Conservation (phyloP, 2,797 vertebrate species). For the Eurystomus glaucurus region DNA sequence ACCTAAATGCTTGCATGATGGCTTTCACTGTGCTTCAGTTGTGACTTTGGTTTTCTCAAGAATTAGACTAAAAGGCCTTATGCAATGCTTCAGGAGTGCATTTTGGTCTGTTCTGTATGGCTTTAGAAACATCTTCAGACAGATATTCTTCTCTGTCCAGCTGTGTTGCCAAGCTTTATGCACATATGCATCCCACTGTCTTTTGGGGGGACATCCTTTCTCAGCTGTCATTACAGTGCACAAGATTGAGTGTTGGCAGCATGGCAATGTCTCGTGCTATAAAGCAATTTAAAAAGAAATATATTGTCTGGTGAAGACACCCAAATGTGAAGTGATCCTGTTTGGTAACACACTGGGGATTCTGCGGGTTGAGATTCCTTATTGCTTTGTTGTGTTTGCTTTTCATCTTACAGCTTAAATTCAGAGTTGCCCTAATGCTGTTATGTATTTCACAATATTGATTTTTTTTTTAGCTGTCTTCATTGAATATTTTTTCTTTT, state of each 20-base stretch:
- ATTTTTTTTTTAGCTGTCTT: conserved; percentile 38
- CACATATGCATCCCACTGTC: not conserved
- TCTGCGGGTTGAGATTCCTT: conserved; percentile 20
- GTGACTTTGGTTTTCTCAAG: not conserved
- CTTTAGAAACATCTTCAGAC: not conserved
- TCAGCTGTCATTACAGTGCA: not conserved
- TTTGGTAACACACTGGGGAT: not conserved
- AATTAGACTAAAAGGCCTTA: not conserved
- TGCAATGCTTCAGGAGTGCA: fast-evolving
- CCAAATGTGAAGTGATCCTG: not conserved
- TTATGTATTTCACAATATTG: conserved; percentile 61
- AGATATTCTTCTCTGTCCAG: not conserved
- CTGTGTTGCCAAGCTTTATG: not conserved
- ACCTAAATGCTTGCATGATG: not conserved
- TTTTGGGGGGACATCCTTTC: not conserved
- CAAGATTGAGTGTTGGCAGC: not conserved
- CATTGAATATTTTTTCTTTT: conserved; percentile 11
- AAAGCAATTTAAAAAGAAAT: not conserved
- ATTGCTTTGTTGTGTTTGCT: conserved; percentile 38
- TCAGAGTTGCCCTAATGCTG: conserved; percentile 49
- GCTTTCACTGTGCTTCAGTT: not conserved
- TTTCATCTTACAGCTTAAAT: conserved; percentile 47
- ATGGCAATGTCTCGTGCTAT: not conserved
- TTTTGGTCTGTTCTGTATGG: not conserved
- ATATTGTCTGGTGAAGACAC: not conserved